Evolutionary conservation across 2,888 invertebrate species (phyloP), one percentile per base, ranked within the genome.

Genomic region (Dryadula phaetusa): DNA sequence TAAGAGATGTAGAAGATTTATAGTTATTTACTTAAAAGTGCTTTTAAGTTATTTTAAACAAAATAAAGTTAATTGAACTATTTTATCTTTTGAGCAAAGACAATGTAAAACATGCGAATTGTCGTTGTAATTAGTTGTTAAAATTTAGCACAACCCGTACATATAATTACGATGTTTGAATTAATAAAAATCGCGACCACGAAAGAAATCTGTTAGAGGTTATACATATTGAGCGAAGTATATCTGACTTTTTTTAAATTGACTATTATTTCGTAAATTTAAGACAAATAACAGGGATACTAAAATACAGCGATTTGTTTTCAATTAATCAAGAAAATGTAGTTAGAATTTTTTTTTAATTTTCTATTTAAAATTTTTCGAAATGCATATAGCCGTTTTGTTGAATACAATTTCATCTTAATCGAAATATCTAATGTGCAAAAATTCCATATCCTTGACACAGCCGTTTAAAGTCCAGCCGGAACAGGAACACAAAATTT

Each of bases 61-160:
- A 65, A 78, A 78, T 78, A 80, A 47, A 53, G 81, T 82, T 85
- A 86, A 85, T 84, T 86, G 84, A 85, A 70, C 81, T 73, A 75
- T 78, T 83, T 84, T 77, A 78, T 72, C 77, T 79, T 78, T 87
- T 88, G 87, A 88, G 87, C 87, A 87, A 84, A 78, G 74, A 71
- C 67, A 70, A 22, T 70, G 62, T 70, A 20, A 22, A 20, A 20
- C 70, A 69, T 73, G 62, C 14, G 28, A 56, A 56, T 62, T 20
- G n/a, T 66, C 44, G 54, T 61, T 64, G 54, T 40, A 25, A 61
- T 44, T 28, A n/a, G 37, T 37, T 54, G 37, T 28, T 46, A 54
- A 66, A 42, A 32, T 20, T 32, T 20, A 25, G 52, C 52, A 69
- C 56, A 65, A 69, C 56, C 69, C 25, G 34, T 28, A 18, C 12